Evolutionary conservation across 1,140 invertebrate species (phyloP), one percentile per base, ranked within the genome.

Genomic region (Frieseomelitta varia): DNA sequence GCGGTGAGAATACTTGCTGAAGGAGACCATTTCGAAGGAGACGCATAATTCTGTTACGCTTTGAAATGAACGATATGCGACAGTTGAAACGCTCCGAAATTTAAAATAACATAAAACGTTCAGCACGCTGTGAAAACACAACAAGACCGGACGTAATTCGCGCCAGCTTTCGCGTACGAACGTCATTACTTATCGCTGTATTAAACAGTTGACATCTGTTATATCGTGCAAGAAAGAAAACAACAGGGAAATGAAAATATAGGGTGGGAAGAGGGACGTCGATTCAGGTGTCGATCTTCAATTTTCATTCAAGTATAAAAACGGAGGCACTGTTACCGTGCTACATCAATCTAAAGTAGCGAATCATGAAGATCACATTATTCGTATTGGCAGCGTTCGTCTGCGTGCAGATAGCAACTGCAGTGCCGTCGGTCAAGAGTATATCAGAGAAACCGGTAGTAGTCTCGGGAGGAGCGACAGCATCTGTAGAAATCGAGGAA

Each of bases 261-360:
- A n/a, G 14, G 12, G 56, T 1, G 24, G 11, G 15, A 27, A 61
- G 34, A 24, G 39, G 39, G 15, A 17, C 1, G 11, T 6, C 2
- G 0, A 15, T 8, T n/a, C 74, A 47, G 24, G 10, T 39, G 24
- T 27, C 1, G 6, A 1, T 39, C 19, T 53, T n/a, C 30, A 27
- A 51, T 53, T 74, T 55, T 15, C 51, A 39, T 2, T 15, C 21
- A 55, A n/a, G 58, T 77, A 77, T 77, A 77, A 77, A 77, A 77
- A 34, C 21, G 24, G 6, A 1, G 1, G 3, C 17, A 12, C 30
- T 24, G 74, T 27, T 2, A 4, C 1, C 1, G 3, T n/a, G 6
- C 2, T 10, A 14, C 58, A 63, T 15, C 75, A 77, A 17, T 65
- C 24, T 1, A 4, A 63, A 19, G 27, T 3, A 10, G 15, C 3